Conservation (phyloP, 64 coral and sea anemone species). For the Acropora tenuis region DNA sequence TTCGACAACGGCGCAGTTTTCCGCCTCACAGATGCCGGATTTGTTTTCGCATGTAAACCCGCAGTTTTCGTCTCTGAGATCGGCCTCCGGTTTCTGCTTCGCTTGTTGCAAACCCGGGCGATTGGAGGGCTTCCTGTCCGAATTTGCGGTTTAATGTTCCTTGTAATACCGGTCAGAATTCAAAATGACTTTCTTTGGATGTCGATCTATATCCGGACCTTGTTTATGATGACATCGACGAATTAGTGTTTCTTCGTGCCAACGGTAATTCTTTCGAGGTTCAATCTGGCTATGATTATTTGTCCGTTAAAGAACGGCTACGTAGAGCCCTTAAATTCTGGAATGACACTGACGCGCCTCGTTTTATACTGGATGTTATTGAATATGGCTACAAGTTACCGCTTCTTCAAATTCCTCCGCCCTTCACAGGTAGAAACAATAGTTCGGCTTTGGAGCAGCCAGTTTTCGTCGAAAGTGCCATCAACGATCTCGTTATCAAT, state of each 20-base stretch:
- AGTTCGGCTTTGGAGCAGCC: slow-evolving; percentile 31
- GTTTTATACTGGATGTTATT: slow-evolving; percentile 62
- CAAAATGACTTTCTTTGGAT: background rate
- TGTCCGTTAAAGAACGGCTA: slow-evolving; percentile 29
- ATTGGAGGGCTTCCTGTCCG: background rate
- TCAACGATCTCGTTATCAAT: background rate
- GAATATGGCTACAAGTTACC: slow-evolving; percentile 30
- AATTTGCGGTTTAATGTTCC: background rate
- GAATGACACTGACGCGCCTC: slow-evolving; percentile 37
- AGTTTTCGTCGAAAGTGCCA: slow-evolving; percentile 12
- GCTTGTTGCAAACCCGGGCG: background rate
- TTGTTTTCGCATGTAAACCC: background rate
- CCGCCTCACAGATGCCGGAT: slow-evolving; percentile 16
- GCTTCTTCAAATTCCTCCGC: no score
- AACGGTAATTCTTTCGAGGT: slow-evolving; percentile 35
- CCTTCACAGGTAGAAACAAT: slow-evolving; percentile 22
- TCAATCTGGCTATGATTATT: background rate
- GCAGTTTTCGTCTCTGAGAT: background rate
- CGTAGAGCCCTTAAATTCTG: background rate
- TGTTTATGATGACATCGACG: background rate
- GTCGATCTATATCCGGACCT: background rate
- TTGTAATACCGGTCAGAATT: background rate
- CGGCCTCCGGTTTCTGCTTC: background rate
- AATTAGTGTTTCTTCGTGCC: slow-evolving; percentile 8
- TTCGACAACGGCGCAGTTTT: background rate